Conservation (phyloP, 1,140 invertebrate species). For the Polypedilum pembai region DNA sequence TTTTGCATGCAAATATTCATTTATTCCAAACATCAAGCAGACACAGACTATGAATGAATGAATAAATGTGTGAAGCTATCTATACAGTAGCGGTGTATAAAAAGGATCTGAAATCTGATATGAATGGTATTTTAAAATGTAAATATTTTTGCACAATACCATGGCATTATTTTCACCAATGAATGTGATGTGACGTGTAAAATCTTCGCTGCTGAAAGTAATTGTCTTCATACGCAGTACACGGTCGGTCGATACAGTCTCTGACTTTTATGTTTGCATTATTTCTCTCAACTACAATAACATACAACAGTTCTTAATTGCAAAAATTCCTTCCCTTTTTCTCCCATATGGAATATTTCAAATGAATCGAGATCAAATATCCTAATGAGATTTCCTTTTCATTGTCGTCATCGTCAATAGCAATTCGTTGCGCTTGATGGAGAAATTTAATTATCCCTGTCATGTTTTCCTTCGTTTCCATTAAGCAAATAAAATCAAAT, state of each 20-base stretch:
- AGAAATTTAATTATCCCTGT: constrained; percentile 25
- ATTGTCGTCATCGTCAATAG: background rate
- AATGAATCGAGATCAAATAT: background rate
- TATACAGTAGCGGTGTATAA: background rate
- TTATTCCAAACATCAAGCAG: constrained; percentile 9
- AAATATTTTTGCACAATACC: constrained; percentile 13
- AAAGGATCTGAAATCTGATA: constrained; percentile 18
- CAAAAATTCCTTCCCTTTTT: background rate
- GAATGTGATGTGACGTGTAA: constrained; percentile 16
- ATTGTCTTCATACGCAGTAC: background rate
- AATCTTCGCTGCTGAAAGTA: constrained; percentile 12
- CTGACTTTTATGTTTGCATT: constrained; percentile 10
- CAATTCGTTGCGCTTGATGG: constrained; percentile 24
- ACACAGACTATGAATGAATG: background rate
- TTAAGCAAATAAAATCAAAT: constrained; percentile 24
- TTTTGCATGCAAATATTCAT: background rate
- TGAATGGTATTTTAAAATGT: constrained; percentile 19
- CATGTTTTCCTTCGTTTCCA: constrained; percentile 6
- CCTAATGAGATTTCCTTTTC: constrained; percentile 12
- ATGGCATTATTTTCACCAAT: constrained; percentile 18
- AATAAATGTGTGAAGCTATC: too few relatives aligned
- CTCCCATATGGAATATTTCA: background rate
- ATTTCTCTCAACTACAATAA: constrained; percentile 3
- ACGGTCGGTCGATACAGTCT: background rate
- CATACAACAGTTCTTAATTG: background rate